A percentile compares a stretch with the other conserved stretches of the same genome.
Evolutionary conservation across 1,140 invertebrate species (phyloP).

Genomic region (Dolichoris vasculosae): DNA sequence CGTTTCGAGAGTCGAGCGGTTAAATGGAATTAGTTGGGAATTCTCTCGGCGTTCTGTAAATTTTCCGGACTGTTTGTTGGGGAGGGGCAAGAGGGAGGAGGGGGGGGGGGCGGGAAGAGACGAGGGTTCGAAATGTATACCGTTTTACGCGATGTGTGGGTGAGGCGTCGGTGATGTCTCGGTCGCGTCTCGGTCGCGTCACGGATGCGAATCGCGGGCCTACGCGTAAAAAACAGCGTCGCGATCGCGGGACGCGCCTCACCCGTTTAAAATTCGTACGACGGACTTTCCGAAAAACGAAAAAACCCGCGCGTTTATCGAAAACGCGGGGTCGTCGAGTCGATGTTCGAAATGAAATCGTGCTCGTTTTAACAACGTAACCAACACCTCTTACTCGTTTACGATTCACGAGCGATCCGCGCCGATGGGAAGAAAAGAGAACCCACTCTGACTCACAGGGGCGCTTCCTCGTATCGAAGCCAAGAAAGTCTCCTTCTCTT

Average conservation of each 20-base stretch:
- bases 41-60: slow-evolving; percentile 24
- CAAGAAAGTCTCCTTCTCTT: background rate
- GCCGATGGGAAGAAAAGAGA: no score
- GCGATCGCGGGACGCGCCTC: background rate
- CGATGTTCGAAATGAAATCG: no score
- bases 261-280: background rate
- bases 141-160: background rate
- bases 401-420: no score
- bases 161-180: background rate
- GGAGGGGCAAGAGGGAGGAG: background rate
- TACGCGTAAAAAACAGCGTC: background rate
- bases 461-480: background rate
- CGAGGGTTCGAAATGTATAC: background rate
- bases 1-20: background rate
- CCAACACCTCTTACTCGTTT: no score
- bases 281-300: background rate
- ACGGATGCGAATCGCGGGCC: background rate
- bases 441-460: no score
- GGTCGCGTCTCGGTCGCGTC: background rate
- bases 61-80: slow-evolving; percentile 33
- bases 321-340: background rate
- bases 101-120: background rate
- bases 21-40: slow-evolving; percentile 37
- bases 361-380: no score
- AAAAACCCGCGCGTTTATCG: background rate